Evolutionary conservation across 1,140 invertebrate genomes (phyloP), one percentile per base, ranked within the genome.

Genomic region (Aethina tumida): DNA sequence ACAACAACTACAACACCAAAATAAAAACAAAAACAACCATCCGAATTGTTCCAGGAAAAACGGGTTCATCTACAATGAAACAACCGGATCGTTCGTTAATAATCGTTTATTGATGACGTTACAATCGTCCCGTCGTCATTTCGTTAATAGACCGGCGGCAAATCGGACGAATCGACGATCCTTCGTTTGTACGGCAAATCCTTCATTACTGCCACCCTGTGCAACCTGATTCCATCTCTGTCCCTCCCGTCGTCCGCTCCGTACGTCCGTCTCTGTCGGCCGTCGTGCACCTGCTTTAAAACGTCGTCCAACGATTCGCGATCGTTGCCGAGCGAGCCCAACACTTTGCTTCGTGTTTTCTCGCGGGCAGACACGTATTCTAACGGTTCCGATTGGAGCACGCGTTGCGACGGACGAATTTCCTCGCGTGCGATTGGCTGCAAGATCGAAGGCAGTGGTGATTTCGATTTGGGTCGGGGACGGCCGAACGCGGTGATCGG

Each of bases 401-500:
- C 56, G 42, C 66, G 62, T 22, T 65, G 55, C 60, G 68, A 67
- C 41, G 73, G 69, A 55, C 61, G 64, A 49, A 79, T 73, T 61
- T 66, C 65, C 43, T 68, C 69, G 35, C 59, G 55, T 39, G 60
- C 61, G 55, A 62, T 64, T 28, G 45, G 63, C 50, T 45, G 58
- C 50, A 47, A 47, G 12, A 55, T 51, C 15, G 43, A 49, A 38
- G 43, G 45, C n/a, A 39, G 33, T 35, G 47, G 45, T 1, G 38
- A 38, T 15, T 36, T 33, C 44, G 25, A 31, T 30, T 42, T 57
- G 47, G 29, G 51, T 25, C 51, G 70, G 67, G 24, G 72, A 70
- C 66, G 67, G 15, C 83, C 83, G 68, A 79, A 86, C 32, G 83
- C 84, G 41, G 83, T 85, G 59, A 84, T 73, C 25, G 82, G 81